phyloP scores from a whole-genome alignment of 2,113 vertebrate genomes.

The Xiphophorus hellerii region DNA sequence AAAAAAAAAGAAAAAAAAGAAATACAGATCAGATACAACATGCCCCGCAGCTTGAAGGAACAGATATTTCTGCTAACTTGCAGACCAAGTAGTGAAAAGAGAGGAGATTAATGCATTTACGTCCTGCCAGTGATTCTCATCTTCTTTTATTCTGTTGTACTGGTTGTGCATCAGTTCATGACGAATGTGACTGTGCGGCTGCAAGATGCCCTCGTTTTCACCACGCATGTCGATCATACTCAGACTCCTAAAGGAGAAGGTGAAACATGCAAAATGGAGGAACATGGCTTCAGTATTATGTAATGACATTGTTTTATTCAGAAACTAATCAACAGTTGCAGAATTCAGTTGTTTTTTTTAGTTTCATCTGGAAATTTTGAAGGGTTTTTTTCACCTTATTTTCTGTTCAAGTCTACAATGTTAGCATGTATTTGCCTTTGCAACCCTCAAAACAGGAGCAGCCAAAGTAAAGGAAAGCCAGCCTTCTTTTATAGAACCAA shows the following conservation, averaged over 20 bases:
- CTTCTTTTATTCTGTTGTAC: slow-evolving; percentile 90
- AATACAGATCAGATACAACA: not conserved
- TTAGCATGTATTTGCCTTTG: not conserved
- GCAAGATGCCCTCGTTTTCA: slow-evolving; percentile 84
- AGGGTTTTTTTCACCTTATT: too few species aligned
- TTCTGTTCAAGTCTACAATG: not conserved
- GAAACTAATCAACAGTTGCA: too few species aligned
- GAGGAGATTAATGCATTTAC: slow-evolving; percentile 79
- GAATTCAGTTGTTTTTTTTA: not conserved
- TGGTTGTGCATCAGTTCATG: slow-evolving; percentile 92
- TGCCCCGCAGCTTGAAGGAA: not conserved
- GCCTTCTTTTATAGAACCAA: too few species aligned
- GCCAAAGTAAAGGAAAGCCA: not conserved
- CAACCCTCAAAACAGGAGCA: not conserved
- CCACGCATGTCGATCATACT: slow-evolving; percentile 97
- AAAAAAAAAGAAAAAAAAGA: slow-evolving; percentile 4
- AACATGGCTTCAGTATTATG: not conserved
- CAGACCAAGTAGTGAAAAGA: not conserved
- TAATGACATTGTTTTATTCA: too few species aligned
- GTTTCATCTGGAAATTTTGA: not conserved
- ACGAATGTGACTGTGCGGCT: slow-evolving; percentile 90
- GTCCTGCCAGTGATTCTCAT: slow-evolving; percentile 96
- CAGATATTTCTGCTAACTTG: not conserved
- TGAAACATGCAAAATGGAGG: not conserved
- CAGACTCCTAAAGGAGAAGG: slow-evolving; percentile 81